These are phyloP conservation scores for Rhopalosiphum padi DNA, from an alignment of 1,140 invertebrate species.

Conservation along the genomic window DNA sequence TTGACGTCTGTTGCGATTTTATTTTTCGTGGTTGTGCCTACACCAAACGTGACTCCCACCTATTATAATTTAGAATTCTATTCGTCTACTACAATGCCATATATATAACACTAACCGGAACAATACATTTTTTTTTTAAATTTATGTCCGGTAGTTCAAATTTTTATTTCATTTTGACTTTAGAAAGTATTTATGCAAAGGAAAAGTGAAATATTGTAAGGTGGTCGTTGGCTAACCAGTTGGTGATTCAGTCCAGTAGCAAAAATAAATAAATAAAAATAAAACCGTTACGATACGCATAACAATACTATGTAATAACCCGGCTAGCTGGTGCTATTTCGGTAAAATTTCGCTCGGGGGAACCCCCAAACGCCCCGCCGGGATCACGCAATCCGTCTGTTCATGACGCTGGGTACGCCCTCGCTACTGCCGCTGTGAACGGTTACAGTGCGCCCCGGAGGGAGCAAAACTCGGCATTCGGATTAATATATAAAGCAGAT, in stretches of 20 bases:
- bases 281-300: background rate
- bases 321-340: background rate
- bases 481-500: constrained; percentile 48
- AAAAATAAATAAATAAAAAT: constrained; percentile 17
- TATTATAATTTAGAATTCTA: background rate
- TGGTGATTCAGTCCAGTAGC: constrained; percentile 8
- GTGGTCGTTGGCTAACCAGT: constrained; percentile 8
- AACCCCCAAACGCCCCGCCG: constrained; percentile 37
- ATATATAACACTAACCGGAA: background rate
- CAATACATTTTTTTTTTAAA: background rate
- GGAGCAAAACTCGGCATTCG: background rate
- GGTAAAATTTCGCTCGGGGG: constrained; percentile 48
- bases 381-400: constrained; percentile 37
- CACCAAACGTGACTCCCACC: background rate
- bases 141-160: background rate
- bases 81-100: background rate
- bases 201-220: constrained; percentile 15
- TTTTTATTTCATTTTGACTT: background rate
- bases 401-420: constrained; percentile 28
- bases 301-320: background rate
- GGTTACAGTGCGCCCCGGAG: background rate
- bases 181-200: background rate
- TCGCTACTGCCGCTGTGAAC: background rate
- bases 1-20: background rate
- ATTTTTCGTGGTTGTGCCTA: background rate